phyloP scores from a whole-genome alignment of 1,140 invertebrate species.

The Nomia melanderi region DNA sequence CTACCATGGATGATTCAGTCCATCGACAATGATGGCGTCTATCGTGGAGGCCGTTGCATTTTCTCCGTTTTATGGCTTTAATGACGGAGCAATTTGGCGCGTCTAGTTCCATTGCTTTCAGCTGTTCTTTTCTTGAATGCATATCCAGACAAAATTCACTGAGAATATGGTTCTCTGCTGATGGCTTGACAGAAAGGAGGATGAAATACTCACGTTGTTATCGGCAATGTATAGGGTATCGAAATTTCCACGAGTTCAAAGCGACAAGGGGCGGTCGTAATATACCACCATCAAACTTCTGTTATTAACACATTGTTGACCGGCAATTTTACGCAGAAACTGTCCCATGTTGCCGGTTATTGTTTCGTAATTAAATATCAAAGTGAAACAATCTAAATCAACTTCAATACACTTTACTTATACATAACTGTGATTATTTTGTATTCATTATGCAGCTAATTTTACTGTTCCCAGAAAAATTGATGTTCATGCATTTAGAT shows the following conservation, averaged over 20 bases:
- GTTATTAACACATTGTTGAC: too few species aligned
- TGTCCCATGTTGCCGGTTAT: too few species aligned
- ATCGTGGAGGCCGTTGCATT: background rate
- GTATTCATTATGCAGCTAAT: too few species aligned
- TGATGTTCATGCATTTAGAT: too few species aligned
- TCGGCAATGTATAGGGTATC: too few species aligned
- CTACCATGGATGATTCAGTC: background rate
- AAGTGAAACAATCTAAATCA: too few species aligned
- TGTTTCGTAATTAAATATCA: too few species aligned
- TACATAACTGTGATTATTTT: too few species aligned
- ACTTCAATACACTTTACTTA: too few species aligned
- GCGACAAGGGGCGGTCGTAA: background rate
- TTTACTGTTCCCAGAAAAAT: too few species aligned
- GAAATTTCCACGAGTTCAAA: background rate
- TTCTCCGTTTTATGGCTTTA: constrained; percentile 19
- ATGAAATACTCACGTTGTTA: background rate
- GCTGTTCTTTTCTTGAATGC: background rate
- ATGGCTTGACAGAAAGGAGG: constrained; percentile 8
- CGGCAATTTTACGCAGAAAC: too few species aligned
- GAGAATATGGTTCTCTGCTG: background rate
- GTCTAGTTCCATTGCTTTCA: background rate
- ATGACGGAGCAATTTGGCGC: constrained; percentile 19
- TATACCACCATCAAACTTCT: background rate
- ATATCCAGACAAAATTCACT: background rate
- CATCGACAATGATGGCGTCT: background rate